Evolutionary conservation across 2,113 vertebrate species (phyloP).

Genomic region (Morone chrysops): DNA sequence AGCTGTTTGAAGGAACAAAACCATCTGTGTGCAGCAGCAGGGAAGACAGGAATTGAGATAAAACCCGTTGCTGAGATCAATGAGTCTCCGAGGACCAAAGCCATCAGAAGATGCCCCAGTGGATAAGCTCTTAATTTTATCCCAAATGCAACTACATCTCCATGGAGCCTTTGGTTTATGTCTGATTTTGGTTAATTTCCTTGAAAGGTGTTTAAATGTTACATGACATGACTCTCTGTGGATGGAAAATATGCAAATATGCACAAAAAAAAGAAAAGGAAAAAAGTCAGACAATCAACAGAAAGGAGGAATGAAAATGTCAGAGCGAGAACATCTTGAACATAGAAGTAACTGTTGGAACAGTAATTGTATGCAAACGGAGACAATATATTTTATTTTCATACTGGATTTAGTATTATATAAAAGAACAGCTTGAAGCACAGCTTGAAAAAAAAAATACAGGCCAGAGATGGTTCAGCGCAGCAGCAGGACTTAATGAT

Average conservation of each 20-base stretch:
- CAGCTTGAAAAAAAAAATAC: constrained; percentile 61
- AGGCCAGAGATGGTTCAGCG: constrained; percentile 53
- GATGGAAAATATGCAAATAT: not conserved
- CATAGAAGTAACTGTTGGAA: not conserved
- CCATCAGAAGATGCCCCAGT: constrained; percentile 66
- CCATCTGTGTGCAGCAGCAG: constrained; percentile 66
- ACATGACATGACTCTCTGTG: not conserved
- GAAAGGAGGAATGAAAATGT: not conserved
- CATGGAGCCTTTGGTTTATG: constrained; percentile 20
- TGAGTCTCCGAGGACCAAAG: constrained; percentile 64
- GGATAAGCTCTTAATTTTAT: constrained; percentile 63
- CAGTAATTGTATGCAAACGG: not conserved
- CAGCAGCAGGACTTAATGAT: constrained; percentile 73
- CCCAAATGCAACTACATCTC: constrained; percentile 37
- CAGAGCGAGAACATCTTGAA: not conserved
- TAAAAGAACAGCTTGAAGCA: constrained; percentile 69
- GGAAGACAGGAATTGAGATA: constrained; percentile 69
- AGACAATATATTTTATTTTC: not conserved
- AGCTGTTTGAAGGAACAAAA: constrained; percentile 38
- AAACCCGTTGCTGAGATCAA: constrained; percentile 71
- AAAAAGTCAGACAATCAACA: not conserved
- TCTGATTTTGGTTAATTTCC: constrained; percentile 40
- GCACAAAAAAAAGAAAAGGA: not conserved
- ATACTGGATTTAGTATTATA: constrained; percentile 30
- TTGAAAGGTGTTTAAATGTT: not conserved